phyloP scores from a whole-genome alignment of 2,888 invertebrate genomes.

The Cyclophora punctaria region DNA sequence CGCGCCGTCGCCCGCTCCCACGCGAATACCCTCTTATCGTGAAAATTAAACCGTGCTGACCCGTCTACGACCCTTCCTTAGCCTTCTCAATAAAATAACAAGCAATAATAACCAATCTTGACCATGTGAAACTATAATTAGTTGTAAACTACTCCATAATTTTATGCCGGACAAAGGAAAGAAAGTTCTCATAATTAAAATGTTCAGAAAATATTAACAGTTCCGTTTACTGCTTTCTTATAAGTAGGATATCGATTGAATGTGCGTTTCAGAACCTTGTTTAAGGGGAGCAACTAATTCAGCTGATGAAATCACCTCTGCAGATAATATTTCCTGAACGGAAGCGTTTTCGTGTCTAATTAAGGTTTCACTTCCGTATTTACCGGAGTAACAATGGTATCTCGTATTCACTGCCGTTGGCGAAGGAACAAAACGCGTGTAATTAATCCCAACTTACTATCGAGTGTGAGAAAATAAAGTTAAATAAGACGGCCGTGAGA shows the following conservation, averaged over 20 bases:
- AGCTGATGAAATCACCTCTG: slow-evolving; percentile 5
- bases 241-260: too few species aligned
- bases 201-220: too few species aligned
- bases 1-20: slow-evolving; percentile 40
- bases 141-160: too few species aligned
- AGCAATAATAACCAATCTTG: too few species aligned
- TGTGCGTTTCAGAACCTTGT: background rate
- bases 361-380: slow-evolving; percentile 33
- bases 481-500: slow-evolving; percentile 56
- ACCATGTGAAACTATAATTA: too few species aligned
- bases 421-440: slow-evolving; percentile 40
- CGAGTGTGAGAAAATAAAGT: slow-evolving; percentile 56
- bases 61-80: too few species aligned
- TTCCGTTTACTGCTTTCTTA: too few species aligned
- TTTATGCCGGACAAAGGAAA: too few species aligned
- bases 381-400: slow-evolving; percentile 30
- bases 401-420: slow-evolving; percentile 24
- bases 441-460: slow-evolving; percentile 49
- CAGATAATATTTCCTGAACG: slow-evolving; percentile 13
- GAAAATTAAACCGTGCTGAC: slow-evolving; percentile 20
- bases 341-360: slow-evolving; percentile 27
- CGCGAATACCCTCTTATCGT: slow-evolving; percentile 46
- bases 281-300: slow-evolving; percentile 4
- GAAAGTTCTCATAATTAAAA: too few species aligned
- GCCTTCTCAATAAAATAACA: too few species aligned